These are phyloP conservation scores for Percopsis transmontana DNA, from an alignment of 2,113 vertebrate genomes.

Conservation along the genomic window DNA sequence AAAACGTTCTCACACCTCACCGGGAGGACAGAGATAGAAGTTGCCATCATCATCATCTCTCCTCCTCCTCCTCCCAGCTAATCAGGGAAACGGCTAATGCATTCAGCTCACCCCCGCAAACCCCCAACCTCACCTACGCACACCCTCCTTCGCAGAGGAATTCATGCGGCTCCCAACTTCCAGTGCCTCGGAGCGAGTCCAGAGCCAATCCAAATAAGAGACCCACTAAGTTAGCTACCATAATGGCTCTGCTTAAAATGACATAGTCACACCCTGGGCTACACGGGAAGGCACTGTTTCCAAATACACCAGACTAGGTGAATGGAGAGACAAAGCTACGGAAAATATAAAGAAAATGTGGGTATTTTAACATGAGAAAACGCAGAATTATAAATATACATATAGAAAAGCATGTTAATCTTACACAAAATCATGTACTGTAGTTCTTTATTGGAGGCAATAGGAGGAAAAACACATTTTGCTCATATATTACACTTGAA, in stretches of 20 bases:
- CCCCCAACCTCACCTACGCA: no score
- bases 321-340: slow-evolving; percentile 21
- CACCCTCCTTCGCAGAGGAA: background rate
- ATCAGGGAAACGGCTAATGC: slow-evolving; percentile 34
- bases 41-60: slow-evolving; percentile 8
- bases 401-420: no score
- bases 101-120: slow-evolving; percentile 6
- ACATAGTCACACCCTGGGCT: slow-evolving; percentile 17
- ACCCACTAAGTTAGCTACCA: background rate
- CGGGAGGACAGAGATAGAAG: slow-evolving; percentile 18
- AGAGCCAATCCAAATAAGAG: slow-evolving; percentile 26
- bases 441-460: no score
- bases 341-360: slow-evolving; percentile 21
- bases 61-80: slow-evolving; percentile 20
- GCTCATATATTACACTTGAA: no score
- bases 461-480: no score
- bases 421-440: no score
- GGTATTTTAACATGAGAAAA: slow-evolving; percentile 30
- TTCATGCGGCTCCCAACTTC: background rate
- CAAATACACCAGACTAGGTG: slow-evolving; percentile 39
- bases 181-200: slow-evolving; percentile 11
- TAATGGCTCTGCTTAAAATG: slow-evolving; percentile 31
- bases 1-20: slow-evolving; percentile 32
- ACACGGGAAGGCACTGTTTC: slow-evolving; percentile 16
- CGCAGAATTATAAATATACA: slow-evolving; percentile 36